These are phyloP conservation scores for Nowickia ferox DNA, from an alignment of 2,888 invertebrate genomes.

Conservation along the genomic window DNA sequence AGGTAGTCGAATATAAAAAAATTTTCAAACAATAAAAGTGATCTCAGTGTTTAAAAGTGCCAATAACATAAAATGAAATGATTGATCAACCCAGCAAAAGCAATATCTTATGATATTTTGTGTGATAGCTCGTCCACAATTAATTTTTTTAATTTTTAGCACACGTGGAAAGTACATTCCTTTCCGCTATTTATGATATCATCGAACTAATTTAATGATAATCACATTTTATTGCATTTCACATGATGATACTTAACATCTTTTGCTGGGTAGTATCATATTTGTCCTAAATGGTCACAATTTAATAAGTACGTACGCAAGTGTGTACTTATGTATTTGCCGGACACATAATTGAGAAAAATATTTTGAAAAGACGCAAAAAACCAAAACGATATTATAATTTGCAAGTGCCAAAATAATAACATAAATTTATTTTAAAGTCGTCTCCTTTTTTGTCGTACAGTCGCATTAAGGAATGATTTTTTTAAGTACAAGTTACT, in stretches of 20 bases:
- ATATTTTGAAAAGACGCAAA: constrained; percentile 9
- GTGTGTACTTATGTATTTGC: constrained; percentile 4
- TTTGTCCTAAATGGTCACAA: constrained; percentile 45
- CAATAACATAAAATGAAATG: constrained; percentile 26
- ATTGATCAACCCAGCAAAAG: constrained; percentile 26
- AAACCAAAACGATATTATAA: constrained; percentile 44
- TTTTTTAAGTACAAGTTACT: neutral
- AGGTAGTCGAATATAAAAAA: no score
- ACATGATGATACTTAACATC: neutral
- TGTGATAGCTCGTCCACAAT: no score
- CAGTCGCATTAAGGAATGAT: constrained; percentile 25
- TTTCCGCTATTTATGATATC: neutral
- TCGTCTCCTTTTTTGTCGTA: neutral
- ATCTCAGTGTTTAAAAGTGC: neutral
- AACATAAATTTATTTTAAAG: constrained; percentile 57
- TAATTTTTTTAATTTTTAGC: no score
- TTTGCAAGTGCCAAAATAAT: constrained; percentile 61
- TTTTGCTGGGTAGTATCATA: constrained; percentile 9
- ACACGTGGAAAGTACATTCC: neutral
- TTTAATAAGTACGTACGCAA: neutral
- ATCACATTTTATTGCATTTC: neutral
- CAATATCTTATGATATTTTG: no score
- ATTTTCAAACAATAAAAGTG: constrained; percentile 12
- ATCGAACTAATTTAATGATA: neutral
- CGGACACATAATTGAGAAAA: constrained; percentile 21